Conservation (phyloP, 2,113 vertebrate genomes). For the Dinomys branickii region DNA sequence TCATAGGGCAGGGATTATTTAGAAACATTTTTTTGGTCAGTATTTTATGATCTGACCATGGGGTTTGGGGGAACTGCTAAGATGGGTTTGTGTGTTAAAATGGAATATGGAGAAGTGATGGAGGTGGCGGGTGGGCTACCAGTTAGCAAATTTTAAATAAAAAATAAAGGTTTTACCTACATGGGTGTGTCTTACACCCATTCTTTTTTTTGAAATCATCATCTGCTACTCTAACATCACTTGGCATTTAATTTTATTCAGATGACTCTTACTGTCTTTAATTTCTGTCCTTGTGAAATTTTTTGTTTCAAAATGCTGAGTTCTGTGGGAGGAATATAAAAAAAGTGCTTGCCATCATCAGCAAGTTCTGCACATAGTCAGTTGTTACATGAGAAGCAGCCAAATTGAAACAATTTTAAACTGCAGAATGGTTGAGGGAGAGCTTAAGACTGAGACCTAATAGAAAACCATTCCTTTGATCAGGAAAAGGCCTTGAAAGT, state of each 20-base stretch:
- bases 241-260: not conserved
- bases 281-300: not conserved
- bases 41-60: not conserved
- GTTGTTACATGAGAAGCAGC: not conserved
- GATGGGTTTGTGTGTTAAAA: too few species aligned
- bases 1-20: not conserved
- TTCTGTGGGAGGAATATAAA: not conserved
- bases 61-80: not conserved
- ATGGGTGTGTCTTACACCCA: accelerated
- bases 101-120: not conserved
- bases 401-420: not conserved
- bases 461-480: not conserved
- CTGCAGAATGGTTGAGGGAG: not conserved
- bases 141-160: not conserved
- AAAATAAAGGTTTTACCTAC: not conserved
- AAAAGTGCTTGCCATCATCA: not conserved
- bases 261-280: not conserved
- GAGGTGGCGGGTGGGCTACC: not conserved
- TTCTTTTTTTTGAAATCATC: not conserved
- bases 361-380: not conserved
- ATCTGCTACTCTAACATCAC: not conserved
- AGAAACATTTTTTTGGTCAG: not conserved
- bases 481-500: accelerated
- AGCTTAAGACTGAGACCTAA: too few species aligned
- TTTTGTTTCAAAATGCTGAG: not conserved